Conservation (phyloP, 2,797 vertebrate species). For the Myiotriccus ornatus region DNA sequence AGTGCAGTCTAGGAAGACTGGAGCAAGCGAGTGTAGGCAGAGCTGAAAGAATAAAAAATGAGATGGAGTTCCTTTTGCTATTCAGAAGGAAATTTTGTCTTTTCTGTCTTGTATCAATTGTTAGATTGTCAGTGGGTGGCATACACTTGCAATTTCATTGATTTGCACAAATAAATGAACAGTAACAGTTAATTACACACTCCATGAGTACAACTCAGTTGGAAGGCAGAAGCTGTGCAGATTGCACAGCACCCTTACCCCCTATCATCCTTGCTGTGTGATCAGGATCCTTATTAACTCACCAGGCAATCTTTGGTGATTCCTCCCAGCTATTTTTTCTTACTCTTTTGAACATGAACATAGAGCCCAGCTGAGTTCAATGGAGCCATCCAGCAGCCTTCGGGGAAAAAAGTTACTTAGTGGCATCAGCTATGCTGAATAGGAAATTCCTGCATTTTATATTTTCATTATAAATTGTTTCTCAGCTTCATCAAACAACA, state of each 20-base stretch:
- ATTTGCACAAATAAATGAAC: conserved; percentile 62
- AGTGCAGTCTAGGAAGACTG: not conserved
- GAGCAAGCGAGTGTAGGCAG: not conserved
- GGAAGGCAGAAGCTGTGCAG: conserved; percentile 17
- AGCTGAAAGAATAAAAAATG: not conserved
- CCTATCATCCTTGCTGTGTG: not conserved
- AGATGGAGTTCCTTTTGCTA: not conserved
- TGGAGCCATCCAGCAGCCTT: not conserved
- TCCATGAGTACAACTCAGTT: not conserved
- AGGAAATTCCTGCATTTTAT: not conserved
- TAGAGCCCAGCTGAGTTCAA: not conserved
- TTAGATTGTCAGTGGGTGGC: conserved; percentile 50
- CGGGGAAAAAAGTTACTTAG: not conserved
- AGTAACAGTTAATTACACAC: conserved; percentile 68
- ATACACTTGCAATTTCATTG: conserved; percentile 41
- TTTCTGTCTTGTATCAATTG: not conserved
- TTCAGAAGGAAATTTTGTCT: not conserved
- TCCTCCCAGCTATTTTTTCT: conserved; percentile 1
- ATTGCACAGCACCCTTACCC: not conserved
- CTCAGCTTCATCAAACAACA: not conserved
- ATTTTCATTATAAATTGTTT: not conserved
- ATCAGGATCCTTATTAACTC: conserved; percentile 30
- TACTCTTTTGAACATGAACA: not conserved
- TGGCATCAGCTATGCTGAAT: not conserved
- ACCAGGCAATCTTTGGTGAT: not conserved